Base-by-base conservation (phyloP, 92 coral and sea anemone species). In the Actinostola sp. region DNA sequence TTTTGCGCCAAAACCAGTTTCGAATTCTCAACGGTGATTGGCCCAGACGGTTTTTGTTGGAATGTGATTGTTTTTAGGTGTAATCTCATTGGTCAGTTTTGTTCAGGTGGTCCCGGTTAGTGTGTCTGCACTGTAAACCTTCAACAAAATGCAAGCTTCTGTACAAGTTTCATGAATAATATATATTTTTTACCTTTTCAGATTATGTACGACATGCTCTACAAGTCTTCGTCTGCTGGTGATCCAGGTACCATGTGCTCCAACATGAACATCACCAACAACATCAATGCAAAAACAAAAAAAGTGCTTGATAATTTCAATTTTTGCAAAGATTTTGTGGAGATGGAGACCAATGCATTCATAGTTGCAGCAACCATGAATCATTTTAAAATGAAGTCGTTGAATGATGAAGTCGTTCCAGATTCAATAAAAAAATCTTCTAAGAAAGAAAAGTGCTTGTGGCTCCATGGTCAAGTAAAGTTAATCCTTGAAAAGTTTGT, bases 281-380 rank as follows among this genome's bases (percentile, higher is more conserved):
- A 75, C 38, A 63, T 74, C 10, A 88, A 88, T 70, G 89, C 89
- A 17, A 88, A 79, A 48, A 88, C 93, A 8, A 66, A 51, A 16
- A 88, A 88, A 49, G 86, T 88, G 12, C 55, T 79, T n/a, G 87
- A 88, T 68, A 88, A 88, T 66, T 88, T 88, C 41, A 88, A 88
- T 33, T 35, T 52, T 24, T 84, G 84, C 55, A 88, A 88, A 67
- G 87, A 83, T 17, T 88, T 45, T 69, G 81, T 71, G 23, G 70
- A 82, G 43, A 36, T 82, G 1, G 85, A 87, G 57, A 87, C 82
- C 13, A 85, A 78, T 62, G 92, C 88, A 3, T 59, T 70, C n/a
- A 61, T 86, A 25, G 80, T 72, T 16, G 80, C 89, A 23, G 93
- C 89, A 59, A 53, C 79, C 16, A 36, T 88, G 80, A 59, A 51